Conservation (phyloP, 1,140 invertebrate genomes). For the Danaus plexippus region DNA sequence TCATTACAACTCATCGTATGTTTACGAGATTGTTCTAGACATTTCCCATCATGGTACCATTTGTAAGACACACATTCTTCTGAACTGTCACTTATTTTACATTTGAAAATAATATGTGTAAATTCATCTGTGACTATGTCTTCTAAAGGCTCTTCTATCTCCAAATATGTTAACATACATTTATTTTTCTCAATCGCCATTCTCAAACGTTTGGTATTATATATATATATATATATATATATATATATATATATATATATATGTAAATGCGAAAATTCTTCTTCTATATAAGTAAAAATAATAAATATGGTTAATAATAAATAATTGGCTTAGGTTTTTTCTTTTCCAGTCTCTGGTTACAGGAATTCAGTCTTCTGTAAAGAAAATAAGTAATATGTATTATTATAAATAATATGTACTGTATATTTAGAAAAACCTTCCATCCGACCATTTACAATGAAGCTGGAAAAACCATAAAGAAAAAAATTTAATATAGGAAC, state of each 20-base stretch:
- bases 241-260: no score
- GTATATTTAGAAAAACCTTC: no score
- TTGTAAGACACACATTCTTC: conserved; percentile 9
- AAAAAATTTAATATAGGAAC: no score
- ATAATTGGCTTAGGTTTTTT: conserved; percentile 2
- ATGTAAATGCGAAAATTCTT: no score
- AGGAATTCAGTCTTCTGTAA: conserved; percentile 9
- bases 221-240: no score
- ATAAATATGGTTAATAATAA: neutral
- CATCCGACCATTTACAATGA: no score
- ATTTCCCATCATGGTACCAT: conserved; percentile 30
- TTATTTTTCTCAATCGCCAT: conserved; percentile 17
- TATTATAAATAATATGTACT: no score
- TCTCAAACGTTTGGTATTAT: no score
- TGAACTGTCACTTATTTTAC: conserved; percentile 19
- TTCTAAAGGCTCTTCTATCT: conserved; percentile 23
- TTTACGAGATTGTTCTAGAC: conserved; percentile 15
- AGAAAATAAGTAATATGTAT: neutral
- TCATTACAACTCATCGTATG: conserved; percentile 15
- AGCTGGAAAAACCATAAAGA: no score
- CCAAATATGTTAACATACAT: conserved; percentile 10
- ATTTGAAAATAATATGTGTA: conserved; percentile 25
- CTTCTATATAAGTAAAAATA: neutral
- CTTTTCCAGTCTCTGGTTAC: neutral
- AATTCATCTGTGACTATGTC: conserved; percentile 24